A percentile compares a stretch with the other conserved stretches of the same genome.
Evolutionary conservation across 1,140 invertebrate species (phyloP).

Genomic region (Popillia japonica): DNA sequence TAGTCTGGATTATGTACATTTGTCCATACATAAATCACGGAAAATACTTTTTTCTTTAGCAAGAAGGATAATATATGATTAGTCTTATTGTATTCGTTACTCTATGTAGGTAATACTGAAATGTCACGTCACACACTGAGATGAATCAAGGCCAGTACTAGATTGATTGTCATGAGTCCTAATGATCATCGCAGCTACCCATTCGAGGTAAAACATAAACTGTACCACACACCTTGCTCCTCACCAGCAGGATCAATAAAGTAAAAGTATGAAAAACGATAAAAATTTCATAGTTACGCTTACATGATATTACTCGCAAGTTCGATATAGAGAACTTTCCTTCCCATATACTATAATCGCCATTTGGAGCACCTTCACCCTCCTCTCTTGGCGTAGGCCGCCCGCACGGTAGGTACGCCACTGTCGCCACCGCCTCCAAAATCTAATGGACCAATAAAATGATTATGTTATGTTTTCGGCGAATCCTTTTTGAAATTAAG

Average conservation of each 20-base stretch:
- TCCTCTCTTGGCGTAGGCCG: neutral
- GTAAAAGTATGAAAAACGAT: neutral
- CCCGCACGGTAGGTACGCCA: neutral
- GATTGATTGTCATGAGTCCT: too few species aligned
- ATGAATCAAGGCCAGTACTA: too few species aligned
- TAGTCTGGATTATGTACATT: too few species aligned
- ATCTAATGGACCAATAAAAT: conserved; percentile 35
- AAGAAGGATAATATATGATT: too few species aligned
- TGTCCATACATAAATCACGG: too few species aligned
- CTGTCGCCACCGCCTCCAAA: neutral
- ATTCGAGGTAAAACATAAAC: too few species aligned
- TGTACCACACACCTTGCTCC: neutral
- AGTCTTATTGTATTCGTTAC: too few species aligned
- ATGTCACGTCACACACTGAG: too few species aligned
- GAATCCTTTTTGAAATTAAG: conserved; percentile 33
- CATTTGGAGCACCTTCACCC: neutral
- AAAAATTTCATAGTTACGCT: neutral
- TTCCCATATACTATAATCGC: neutral
- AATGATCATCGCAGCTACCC: too few species aligned
- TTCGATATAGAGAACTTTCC: neutral
- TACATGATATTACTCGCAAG: neutral
- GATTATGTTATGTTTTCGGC: conserved; percentile 31
- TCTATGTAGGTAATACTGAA: too few species aligned
- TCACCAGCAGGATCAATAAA: neutral
- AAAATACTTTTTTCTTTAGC: too few species aligned